A percentile compares a stretch with the other conserved stretches of the same genome.
Evolutionary conservation across 2,797 vertebrate genomes (phyloP).

Genomic region (Semotilus atromaculatus): DNA sequence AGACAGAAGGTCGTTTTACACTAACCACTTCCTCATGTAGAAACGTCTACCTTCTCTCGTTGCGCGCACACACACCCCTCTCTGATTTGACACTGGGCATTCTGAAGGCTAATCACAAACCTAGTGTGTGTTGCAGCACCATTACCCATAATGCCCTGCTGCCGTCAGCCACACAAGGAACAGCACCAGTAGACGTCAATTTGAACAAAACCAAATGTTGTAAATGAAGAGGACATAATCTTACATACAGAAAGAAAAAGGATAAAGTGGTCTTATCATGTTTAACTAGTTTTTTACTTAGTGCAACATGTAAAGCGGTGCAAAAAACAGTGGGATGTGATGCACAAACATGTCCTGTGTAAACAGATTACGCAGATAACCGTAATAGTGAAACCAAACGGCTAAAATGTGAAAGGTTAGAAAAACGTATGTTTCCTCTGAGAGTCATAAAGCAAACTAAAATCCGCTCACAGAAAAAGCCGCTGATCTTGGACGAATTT

Average conservation of each 20-base stretch:
- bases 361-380: not conserved
- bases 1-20: slow-evolving; percentile 56
- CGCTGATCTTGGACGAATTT: not conserved
- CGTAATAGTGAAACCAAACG: not conserved
- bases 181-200: not conserved
- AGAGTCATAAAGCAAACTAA: slow-evolving; percentile 29
- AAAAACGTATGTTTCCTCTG: slow-evolving; percentile 6
- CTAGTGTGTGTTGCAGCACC: not conserved
- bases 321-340: not conserved
- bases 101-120: slow-evolving; percentile 31
- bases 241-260: not conserved
- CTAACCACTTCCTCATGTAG: slow-evolving; percentile 55
- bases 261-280: not conserved
- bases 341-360: not conserved
- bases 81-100: slow-evolving; percentile 34
- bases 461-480: not conserved
- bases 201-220: not conserved
- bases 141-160: not conserved
- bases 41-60: slow-evolving; percentile 16
- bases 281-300: not conserved
- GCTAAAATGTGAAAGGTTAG: slow-evolving; percentile 9
- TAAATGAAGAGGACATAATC: not conserved
- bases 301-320: not conserved
- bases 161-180: not conserved
- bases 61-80: slow-evolving; percentile 4